These are phyloP conservation scores for Nebria salina DNA, from an alignment of 2,888 invertebrate genomes.

Conservation along the genomic window DNA sequence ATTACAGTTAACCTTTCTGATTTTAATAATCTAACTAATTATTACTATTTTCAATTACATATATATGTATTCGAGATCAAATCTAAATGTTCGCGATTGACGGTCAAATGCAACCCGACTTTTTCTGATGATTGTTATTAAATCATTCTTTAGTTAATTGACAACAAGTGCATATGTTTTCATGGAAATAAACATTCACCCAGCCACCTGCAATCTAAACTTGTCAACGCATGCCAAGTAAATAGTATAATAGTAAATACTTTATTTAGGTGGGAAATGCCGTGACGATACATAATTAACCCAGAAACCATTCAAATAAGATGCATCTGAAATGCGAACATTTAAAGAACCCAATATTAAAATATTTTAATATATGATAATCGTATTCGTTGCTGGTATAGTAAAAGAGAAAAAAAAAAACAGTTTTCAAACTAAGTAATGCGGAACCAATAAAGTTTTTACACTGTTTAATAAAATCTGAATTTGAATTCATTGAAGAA, in stretches of 20 bases:
- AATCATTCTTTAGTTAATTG: neutral
- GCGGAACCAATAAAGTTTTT: slow-evolving; percentile 15
- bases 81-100: neutral
- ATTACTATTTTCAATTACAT: neutral
- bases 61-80: neutral
- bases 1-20: neutral
- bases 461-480: slow-evolving; percentile 47
- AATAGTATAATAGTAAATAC: neutral
- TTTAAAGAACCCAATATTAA: slow-evolving; percentile 34
- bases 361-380: slow-evolving; percentile 49
- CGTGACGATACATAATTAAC: too few species aligned
- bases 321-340: slow-evolving; percentile 4
- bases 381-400: slow-evolving; percentile 47
- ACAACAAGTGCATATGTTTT: neutral
- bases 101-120: neutral
- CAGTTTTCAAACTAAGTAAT: slow-evolving; percentile 35
- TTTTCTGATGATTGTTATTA: neutral
- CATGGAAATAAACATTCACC: slow-evolving; percentile 1
- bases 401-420: slow-evolving; percentile 24
- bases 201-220: neutral
- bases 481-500: slow-evolving; percentile 49
- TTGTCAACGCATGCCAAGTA: neutral
- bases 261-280: neutral
- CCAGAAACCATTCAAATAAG: neutral
- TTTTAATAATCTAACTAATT: neutral